A percentile compares a stretch with the other conserved stretches of the same genome.
phyloP scores from a whole-genome alignment of 1,140 invertebrate genomes.

The Diuraphis noxia region DNA sequence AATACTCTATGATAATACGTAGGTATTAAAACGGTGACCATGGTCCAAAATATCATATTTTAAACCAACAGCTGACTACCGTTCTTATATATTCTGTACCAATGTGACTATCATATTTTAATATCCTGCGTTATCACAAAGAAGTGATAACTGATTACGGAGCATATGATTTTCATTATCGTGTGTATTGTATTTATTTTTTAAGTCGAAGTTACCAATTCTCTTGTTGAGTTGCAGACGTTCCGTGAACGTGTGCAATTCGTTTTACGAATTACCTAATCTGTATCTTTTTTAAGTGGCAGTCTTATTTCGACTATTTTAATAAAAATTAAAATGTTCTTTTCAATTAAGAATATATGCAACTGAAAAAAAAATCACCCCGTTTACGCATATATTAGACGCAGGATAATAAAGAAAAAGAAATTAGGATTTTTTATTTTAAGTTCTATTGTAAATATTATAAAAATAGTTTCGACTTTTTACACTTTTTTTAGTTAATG shows the following conservation, averaged over 20 bases:
- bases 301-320: neutral
- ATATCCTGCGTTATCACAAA: neutral
- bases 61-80: neutral
- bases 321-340: neutral
- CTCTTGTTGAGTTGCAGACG: neutral
- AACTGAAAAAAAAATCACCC: neutral
- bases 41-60: neutral
- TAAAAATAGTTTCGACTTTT: neutral
- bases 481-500: no score
- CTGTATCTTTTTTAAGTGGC: neutral
- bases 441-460: neutral
- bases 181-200: neutral
- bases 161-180: slow-evolving; percentile 19
- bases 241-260: neutral
- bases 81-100: neutral
- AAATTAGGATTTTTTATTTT: neutral
- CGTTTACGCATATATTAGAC: neutral
- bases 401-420: neutral
- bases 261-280: neutral
- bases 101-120: neutral
- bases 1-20: no score
- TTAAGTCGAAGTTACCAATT: neutral
- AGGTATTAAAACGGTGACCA: neutral
- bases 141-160: neutral
- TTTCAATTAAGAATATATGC: neutral